A percentile compares a stretch with the other conserved stretches of the same genome.
These are phyloP conservation scores for Epirrhoe tristata DNA, from an alignment of 2,888 invertebrate genomes.

Conservation along the genomic window DNA sequence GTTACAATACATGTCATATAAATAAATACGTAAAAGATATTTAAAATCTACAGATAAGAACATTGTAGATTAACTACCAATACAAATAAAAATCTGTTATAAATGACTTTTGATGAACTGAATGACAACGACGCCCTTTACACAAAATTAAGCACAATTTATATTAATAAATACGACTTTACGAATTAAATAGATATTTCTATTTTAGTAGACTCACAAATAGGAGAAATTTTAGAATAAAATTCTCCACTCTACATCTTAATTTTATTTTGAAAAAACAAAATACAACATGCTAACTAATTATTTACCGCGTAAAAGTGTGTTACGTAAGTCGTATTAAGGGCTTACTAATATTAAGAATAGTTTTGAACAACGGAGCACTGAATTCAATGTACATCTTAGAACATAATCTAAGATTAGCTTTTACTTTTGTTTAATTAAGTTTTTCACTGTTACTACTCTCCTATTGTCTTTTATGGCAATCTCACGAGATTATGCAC, in stretches of 20 bases:
- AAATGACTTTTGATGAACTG: too few species aligned
- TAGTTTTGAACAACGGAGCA: background rate
- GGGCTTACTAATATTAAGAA: background rate
- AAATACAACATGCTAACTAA: background rate
- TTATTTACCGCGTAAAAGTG: background rate
- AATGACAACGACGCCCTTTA: too few species aligned
- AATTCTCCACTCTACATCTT: background rate
- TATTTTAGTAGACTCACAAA: background rate
- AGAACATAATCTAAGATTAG: conserved; percentile 37
- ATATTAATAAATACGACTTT: background rate
- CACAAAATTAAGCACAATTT: background rate
- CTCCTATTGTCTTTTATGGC: conserved; percentile 52
- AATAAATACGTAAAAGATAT: too few species aligned
- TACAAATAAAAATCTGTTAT: too few species aligned
- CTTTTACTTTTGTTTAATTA: conserved; percentile 66
- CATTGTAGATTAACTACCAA: too few species aligned
- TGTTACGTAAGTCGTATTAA: background rate
- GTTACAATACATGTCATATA: too few species aligned
- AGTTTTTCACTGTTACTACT: conserved; percentile 53
- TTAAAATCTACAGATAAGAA: too few species aligned
- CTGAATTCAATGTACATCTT: conserved; percentile 13
- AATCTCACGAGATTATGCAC: conserved; percentile 48
- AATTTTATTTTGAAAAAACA: background rate
- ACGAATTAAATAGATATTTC: background rate
- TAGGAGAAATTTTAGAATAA: background rate